Conservation (phyloP, 2,888 invertebrate genomes). For the Mylabris sibirica region DNA sequence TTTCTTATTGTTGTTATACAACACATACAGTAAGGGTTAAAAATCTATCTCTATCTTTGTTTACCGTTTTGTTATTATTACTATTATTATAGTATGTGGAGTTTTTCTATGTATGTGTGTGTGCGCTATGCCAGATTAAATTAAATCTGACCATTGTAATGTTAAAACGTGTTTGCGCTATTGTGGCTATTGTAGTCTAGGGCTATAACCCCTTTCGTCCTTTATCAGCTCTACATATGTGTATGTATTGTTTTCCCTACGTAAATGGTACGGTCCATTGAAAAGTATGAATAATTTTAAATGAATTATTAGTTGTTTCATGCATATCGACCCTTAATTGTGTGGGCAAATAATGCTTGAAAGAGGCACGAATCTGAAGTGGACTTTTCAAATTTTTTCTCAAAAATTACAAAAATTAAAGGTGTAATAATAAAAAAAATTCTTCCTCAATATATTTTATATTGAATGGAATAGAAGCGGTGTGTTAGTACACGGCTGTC, state of each 20-base stretch:
- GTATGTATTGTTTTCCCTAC: constrained; percentile 51
- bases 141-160: constrained; percentile 60
- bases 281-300: constrained; percentile 48
- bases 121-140: constrained; percentile 53
- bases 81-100: constrained; percentile 20
- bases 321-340: constrained; percentile 27
- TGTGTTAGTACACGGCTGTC: constrained; percentile 4
- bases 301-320: constrained; percentile 46
- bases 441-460: not conserved
- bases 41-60: constrained; percentile 13
- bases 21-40: constrained; percentile 35
- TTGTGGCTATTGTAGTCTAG: constrained; percentile 55
- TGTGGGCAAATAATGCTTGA: not conserved
- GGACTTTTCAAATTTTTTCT: not conserved
- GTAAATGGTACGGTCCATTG: constrained; percentile 44
- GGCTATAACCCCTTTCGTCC: constrained; percentile 53
- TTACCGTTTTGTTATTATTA: constrained; percentile 39
- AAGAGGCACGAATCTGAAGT: not conserved
- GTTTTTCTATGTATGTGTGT: constrained; percentile 51
- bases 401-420: not conserved
- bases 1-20: constrained; percentile 17
- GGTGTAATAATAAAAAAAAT: not conserved
- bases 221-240: constrained; percentile 56
- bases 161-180: constrained; percentile 58
- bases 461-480: not conserved